Percentiles rank a stretch among this genome's conserved stretches.
phyloP scores from a whole-genome alignment of 1,140 invertebrate genomes.

The Musca domestica region DNA sequence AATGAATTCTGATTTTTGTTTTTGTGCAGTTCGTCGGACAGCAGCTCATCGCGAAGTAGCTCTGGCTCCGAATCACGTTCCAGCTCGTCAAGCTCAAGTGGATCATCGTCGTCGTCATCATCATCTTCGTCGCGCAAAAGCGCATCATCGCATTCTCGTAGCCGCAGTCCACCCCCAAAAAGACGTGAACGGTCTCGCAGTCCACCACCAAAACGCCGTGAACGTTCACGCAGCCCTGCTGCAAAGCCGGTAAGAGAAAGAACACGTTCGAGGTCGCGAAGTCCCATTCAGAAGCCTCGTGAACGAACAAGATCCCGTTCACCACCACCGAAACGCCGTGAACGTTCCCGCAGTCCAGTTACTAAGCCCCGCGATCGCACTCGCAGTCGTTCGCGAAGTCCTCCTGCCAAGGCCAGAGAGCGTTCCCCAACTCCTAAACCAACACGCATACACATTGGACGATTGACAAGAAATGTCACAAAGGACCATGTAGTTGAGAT shows the following conservation, averaged over 20 bases:
- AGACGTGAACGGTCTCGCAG: constrained; percentile 14
- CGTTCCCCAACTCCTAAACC: constrained; percentile 82
- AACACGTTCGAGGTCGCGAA: background rate
- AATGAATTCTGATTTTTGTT: constrained; percentile 5
- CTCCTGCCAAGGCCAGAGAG: constrained; percentile 58
- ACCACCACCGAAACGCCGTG: constrained; percentile 42
- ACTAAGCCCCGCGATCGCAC: constrained; percentile 62
- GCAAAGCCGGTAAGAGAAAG: constrained; percentile 16
- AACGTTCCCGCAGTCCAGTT: constrained; percentile 41
- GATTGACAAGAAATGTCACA: constrained; percentile 87
- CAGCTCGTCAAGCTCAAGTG: constrained; percentile 70
- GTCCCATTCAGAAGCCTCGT: constrained; percentile 8
- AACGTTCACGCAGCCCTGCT: constrained; percentile 23
- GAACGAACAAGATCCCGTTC: constrained; percentile 28
- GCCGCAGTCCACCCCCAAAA: constrained; percentile 55
- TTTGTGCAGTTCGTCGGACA: constrained; percentile 44
- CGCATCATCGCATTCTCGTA: constrained; percentile 48
- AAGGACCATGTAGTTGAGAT: constrained; percentile 94
- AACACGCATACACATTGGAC: constrained; percentile 89
- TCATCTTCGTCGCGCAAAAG: constrained; percentile 59
- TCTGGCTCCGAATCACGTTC: constrained; percentile 73
- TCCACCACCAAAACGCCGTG: constrained; percentile 24
- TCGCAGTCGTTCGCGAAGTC: constrained; percentile 34
- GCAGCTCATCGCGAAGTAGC: constrained; percentile 74
- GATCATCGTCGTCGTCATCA: constrained; percentile 61